Base-by-base conservation (phyloP, 2,797 vertebrate species). In the Spizella passerina region DNA sequence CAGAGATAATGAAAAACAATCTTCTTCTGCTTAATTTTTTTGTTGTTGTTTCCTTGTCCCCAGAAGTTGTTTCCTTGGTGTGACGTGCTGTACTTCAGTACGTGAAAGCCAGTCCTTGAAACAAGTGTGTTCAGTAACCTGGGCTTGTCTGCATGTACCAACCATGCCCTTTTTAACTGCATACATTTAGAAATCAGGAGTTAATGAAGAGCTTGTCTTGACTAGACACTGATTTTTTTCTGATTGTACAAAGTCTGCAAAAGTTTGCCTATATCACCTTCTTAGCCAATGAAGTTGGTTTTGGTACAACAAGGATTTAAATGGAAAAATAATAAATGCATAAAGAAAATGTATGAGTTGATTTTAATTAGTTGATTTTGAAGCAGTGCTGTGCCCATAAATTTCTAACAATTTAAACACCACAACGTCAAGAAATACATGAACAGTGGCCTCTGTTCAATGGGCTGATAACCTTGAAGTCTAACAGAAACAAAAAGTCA, bases 201-300 rank as follows among this genome's bases (percentile, higher is more conserved):
- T 94, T 91, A 89, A 81, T 71, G 61, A 86, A 77, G 59, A 78
- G 22, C 85, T 94, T 87, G 50, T 86, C 80, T 88, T 91, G 76
- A 91, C 63, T 90, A 69, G 70, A 76, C 13, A 5, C 30, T 63
- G 77, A 64, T 85, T 89, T 89, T 78, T 82, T 88, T 85, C 72
- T 84, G 43, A 12, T 59, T 88, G 3, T 47, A 55, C 4, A 5
- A 27, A 75, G 34, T 46, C 93, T 78, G 27, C 15, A 47, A 4
- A 56, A 76, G 43, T 82, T 68, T 43, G 26, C 24, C 65, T 80
- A 0, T 66, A 44, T 72, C 21, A 1, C 21, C 10, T 59, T 76
- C 44, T 59, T 83, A 63, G 79, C 19, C 83, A 50, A 50, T 78
- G 12, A 68, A 73, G 39, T 47, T 86, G 16, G 56, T 79, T 78